phyloP scores from a whole-genome alignment of 37 sponge, comb jelly and placozoan genomes.

The Petrosia ficiformis region DNA sequence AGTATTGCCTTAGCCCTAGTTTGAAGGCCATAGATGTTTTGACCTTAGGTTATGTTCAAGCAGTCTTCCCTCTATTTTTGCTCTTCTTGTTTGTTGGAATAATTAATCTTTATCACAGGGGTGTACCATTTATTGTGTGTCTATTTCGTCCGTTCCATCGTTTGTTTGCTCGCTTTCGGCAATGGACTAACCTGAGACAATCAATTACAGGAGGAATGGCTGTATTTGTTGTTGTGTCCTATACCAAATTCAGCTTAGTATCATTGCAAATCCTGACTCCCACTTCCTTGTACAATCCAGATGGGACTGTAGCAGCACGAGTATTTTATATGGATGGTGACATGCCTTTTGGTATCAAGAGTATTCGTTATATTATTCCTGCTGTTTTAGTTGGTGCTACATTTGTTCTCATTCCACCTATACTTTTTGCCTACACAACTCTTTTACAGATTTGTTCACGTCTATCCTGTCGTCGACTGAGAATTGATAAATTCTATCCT shows the following conservation, averaged over 20 bases:
- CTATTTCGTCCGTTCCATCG: conserved; percentile 37
- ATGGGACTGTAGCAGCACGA: not conserved
- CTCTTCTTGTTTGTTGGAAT: conserved; percentile 9
- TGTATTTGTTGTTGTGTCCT: conserved; percentile 36
- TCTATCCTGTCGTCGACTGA: not conserved
- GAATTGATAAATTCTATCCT: not conserved
- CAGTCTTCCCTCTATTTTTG: conserved; percentile 42
- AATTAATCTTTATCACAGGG: conserved; percentile 25
- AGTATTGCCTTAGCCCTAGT: conserved; percentile 16
- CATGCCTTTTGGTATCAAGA: not conserved
- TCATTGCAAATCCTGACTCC: conserved; percentile 34
- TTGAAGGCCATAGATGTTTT: conserved; percentile 8
- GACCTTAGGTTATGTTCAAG: conserved; percentile 26
- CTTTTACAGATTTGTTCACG: not conserved
- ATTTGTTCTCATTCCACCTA: not conserved
- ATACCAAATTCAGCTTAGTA: conserved; percentile 26
- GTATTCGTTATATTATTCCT: not conserved
- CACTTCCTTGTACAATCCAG: not conserved
- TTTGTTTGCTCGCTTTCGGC: conserved; percentile 1
- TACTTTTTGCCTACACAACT: not conserved
- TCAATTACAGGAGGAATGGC: conserved; percentile 52
- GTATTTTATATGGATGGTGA: not conserved
- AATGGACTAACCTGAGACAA: conserved; percentile 4
- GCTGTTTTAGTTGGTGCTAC: not conserved
- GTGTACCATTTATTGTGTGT: not conserved